Evolutionary conservation across 1,140 invertebrate genomes (phyloP).

Genomic region (Penaeus vannamei): DNA sequence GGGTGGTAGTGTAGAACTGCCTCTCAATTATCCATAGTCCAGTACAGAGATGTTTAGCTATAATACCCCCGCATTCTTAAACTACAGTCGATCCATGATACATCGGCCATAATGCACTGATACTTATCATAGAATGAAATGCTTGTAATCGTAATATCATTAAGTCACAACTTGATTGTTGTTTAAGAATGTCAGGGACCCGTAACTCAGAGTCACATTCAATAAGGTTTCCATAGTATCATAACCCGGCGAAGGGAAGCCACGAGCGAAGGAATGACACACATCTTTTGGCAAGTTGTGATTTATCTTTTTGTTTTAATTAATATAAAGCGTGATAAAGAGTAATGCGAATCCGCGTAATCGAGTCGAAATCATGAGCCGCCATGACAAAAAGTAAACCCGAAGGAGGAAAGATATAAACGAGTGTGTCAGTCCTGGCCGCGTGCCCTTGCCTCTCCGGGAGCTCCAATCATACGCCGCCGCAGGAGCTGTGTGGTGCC

Average conservation of each 20-base stretch:
- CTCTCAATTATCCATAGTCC: neutral
- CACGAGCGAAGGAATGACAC: neutral
- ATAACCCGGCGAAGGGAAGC: neutral
- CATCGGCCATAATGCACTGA: too few species aligned
- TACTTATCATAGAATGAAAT: too few species aligned
- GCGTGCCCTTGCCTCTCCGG: neutral
- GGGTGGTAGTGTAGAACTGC: neutral
- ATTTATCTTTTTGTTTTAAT: too few species aligned
- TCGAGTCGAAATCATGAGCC: too few species aligned
- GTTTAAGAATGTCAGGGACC: conserved; percentile 11
- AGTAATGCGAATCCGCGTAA: too few species aligned
- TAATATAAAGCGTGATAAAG: too few species aligned
- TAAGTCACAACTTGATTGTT: neutral
- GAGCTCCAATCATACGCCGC: neutral
- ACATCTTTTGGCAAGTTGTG: too few species aligned
- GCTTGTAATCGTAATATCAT: too few species aligned
- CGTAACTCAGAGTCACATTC: conserved; percentile 10
- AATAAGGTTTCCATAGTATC: conserved; percentile 5
- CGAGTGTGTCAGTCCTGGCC: conserved; percentile 6
- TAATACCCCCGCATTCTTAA: conserved; percentile 4
- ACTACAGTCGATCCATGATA: neutral
- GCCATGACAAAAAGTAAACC: too few species aligned
- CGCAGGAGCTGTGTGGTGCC: conserved; percentile 36
- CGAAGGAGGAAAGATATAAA: too few species aligned
- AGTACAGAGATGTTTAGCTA: neutral